Evolutionary conservation across 2,113 vertebrate species (phyloP), one percentile per base, ranked within the genome.

Genomic region (Pan paniscus): DNA sequence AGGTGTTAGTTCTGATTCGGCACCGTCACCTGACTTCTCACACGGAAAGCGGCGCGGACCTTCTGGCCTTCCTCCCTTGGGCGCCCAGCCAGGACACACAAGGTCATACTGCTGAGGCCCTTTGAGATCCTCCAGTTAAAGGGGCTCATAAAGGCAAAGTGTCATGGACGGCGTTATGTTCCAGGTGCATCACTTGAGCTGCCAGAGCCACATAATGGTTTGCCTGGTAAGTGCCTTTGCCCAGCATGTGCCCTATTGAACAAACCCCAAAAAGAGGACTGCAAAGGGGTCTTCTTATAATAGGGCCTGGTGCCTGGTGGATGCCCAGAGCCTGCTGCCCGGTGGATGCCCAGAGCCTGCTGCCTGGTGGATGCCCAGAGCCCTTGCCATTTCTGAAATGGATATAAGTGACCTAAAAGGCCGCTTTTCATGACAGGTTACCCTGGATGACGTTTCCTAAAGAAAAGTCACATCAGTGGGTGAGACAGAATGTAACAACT

Each of bases 401-500:
- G 8, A 81, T 30, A 3, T 1, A 89, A 90, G 2, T 59, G 75
- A 97, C 38, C 55, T 12, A 35, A 88, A 86, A 97, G 78, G 13
- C 78, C 25, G 70, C 61, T 83, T 87, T 92, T 88, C 85, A 27
- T 40, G 67, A 78, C 14, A 50, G 61, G 14, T 14, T 83, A 82
- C 79, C 27, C 8, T 57, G 67, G 32, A 79, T 67, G 57, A 93
- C 81, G 85, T 64, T 94, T 96, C 46, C 46, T 55, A 73, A 68
- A 88, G 72, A 85, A 92, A 95, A 93, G 92, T 85, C 78, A 96
- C 73, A 57, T 32, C 61, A 25, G 4, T 27, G 93, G 80, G 84
- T n/a, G 17, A 67, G 38, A 81, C 38, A 81, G 35, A 59, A 91
- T 40, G 35, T 2, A 96, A 85, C 89, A 94, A 95, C 52, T 48